These are phyloP conservation scores for Agrypnus murinus DNA, from an alignment of 2,888 invertebrate genomes.

Conservation along the genomic window DNA sequence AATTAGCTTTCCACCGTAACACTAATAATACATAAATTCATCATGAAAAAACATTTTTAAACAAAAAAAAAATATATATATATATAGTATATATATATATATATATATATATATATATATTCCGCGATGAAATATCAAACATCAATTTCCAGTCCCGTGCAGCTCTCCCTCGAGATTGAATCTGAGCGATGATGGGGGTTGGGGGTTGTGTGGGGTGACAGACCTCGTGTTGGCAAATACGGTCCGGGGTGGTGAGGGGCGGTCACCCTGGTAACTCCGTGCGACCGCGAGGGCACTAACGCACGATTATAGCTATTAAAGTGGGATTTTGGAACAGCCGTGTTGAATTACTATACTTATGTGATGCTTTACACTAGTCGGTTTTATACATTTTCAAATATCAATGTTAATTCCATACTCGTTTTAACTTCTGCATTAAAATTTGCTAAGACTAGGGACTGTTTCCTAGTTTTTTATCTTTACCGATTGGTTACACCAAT, in stretches of 20 bases:
- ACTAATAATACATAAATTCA: constrained; percentile 51
- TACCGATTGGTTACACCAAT: too few species aligned
- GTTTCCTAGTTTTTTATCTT: too few species aligned
- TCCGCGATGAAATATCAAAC: constrained; percentile 58
- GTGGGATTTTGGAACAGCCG: constrained; percentile 66
- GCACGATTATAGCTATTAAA: constrained; percentile 70
- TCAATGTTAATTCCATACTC: neutral
- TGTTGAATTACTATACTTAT: constrained; percentile 63
- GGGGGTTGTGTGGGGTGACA: constrained; percentile 56
- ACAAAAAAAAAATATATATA: too few species aligned
- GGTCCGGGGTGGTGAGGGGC: constrained; percentile 61
- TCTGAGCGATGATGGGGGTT: constrained; percentile 59
- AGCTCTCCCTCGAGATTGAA: constrained; percentile 62
- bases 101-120: constrained; percentile 52
- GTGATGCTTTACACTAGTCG: constrained; percentile 52
- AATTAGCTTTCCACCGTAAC: constrained; percentile 48
- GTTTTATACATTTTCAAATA: constrained; percentile 22
- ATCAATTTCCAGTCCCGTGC: constrained; percentile 61
- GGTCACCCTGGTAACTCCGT: constrained; percentile 67
- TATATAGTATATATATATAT: too few species aligned
- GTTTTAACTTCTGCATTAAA: too few species aligned
- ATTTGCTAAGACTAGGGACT: too few species aligned
- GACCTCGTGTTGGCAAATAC: constrained; percentile 65
- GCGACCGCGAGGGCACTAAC: constrained; percentile 66
- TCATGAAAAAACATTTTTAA: constrained; percentile 56